These are phyloP conservation scores for Polia nebulosa DNA, from an alignment of 2,888 invertebrate species.

Conservation along the genomic window DNA sequence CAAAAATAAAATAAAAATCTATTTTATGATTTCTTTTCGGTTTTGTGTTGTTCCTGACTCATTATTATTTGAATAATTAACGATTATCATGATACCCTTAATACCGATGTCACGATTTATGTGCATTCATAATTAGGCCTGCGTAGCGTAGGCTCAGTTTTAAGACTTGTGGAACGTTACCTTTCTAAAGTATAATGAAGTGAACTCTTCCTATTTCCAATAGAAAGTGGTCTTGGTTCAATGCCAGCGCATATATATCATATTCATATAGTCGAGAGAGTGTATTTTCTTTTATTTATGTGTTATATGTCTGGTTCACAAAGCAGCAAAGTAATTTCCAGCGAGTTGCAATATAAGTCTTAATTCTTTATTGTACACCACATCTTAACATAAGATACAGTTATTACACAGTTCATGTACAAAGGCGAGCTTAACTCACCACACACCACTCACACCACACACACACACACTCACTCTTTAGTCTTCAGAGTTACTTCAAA, in stretches of 20 bases:
- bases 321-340: neutral
- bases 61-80: conserved; percentile 4
- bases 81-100: conserved; percentile 1
- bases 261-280: conserved; percentile 35
- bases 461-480: too few species aligned
- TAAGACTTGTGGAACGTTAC: conserved; percentile 18
- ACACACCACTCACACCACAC: too few species aligned
- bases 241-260: conserved; percentile 35
- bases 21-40: neutral
- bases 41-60: neutral
- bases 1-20: too few species aligned
- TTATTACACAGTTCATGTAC: too few species aligned
- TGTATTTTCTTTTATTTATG: conserved; percentile 16
- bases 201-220: conserved; percentile 41
- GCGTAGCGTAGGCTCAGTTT: neutral
- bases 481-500: neutral
- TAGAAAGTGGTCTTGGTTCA: conserved; percentile 47
- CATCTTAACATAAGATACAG: too few species aligned
- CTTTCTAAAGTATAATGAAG: conserved; percentile 50
- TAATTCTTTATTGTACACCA: too few species aligned
- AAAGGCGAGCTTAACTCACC: too few species aligned
- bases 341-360: neutral
- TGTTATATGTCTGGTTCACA: too few species aligned
- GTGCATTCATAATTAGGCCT: conserved; percentile 1
- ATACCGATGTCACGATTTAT: conserved; percentile 19